A percentile compares a stretch with the other conserved stretches of the same genome.
phyloP scores from a whole-genome alignment of 2,888 invertebrate genomes.

The Drosophila seclusa region DNA sequence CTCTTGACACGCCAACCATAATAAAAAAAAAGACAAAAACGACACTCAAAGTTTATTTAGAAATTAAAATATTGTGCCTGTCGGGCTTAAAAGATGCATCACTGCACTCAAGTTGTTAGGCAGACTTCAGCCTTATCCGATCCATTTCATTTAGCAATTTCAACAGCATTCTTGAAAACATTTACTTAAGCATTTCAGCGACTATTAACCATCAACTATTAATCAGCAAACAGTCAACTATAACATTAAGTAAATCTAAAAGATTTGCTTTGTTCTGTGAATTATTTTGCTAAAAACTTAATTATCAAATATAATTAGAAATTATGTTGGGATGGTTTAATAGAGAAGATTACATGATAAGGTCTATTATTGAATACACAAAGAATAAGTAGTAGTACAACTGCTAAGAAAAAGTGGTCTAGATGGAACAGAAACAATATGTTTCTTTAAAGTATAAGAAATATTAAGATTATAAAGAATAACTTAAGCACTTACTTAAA shows the following conservation, averaged over 20 bases:
- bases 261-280: background rate
- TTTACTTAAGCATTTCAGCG: background rate
- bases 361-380: background rate
- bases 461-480: background rate
- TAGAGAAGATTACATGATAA: background rate
- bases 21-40: conserved; percentile 6
- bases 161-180: conserved; percentile 3
- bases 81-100: conserved; percentile 48
- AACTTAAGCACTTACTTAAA: background rate
- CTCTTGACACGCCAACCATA: conserved; percentile 65
- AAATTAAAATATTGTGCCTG: conserved; percentile 64
- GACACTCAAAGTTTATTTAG: conserved; percentile 72
- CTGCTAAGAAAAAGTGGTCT: background rate
- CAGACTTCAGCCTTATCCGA: conserved; percentile 18
- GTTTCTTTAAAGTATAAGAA: background rate
- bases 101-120: conserved; percentile 20
- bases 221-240: too few relatives aligned
- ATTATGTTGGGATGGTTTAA: background rate
- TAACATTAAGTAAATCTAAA: background rate
- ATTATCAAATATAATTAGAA: background rate
- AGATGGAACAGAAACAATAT: background rate
- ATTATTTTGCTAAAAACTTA: background rate
- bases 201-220: too few relatives aligned
- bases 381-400: background rate
- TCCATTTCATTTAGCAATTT: conserved; percentile 13